Evolutionary conservation across 2,797 vertebrate species (phyloP), one percentile per base, ranked within the genome.

Genomic region (Tenualosa ilisha): DNA sequence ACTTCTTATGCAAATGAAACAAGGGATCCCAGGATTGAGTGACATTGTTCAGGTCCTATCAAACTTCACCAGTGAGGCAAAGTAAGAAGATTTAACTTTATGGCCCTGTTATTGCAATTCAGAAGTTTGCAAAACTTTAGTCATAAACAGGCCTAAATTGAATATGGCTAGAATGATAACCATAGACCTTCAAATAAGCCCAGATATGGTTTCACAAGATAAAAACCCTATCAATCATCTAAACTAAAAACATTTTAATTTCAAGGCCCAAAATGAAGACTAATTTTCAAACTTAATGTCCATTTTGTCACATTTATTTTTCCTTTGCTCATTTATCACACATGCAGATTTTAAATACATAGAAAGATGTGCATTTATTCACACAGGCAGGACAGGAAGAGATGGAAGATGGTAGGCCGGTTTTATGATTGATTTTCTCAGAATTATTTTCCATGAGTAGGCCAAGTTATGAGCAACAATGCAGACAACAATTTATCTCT

Each of bases 1-100:
- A 89, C 88, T 91, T 89, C 89, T 91, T 85, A 93, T 93, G 93
- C 92, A 93, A 94, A 94, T 93, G 0, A 3, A 0, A 22, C 84
- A 43, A 54, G 75, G 37, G 86, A 11, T 82, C 83, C 51, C 75
- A 72, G 83, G 40, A 72, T 85, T 89, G 92, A 95, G 82, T 90
- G 95, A 88, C 93, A 89, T 51, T 43, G 6, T 31, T 31, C 81
- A 15, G 13, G 63, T 40, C 93, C 94, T 92, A 92, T 93, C 85
- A 89, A 81, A 86, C 15, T 87, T 0, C 3, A 1, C 68, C 49
- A 40, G 31, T 3, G 11, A 51, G 50, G 50, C 46, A 13, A 54
- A 54, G 53, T 37, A 13, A 24, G 40, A 59, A 59, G 56, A 59
- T 59, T 59, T 59, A 6, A 59, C 6, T 31, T 65, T 40, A 43